Base-by-base conservation (phyloP, 2,888 invertebrate genomes). In the Synanthedon andrenaeformis region DNA sequence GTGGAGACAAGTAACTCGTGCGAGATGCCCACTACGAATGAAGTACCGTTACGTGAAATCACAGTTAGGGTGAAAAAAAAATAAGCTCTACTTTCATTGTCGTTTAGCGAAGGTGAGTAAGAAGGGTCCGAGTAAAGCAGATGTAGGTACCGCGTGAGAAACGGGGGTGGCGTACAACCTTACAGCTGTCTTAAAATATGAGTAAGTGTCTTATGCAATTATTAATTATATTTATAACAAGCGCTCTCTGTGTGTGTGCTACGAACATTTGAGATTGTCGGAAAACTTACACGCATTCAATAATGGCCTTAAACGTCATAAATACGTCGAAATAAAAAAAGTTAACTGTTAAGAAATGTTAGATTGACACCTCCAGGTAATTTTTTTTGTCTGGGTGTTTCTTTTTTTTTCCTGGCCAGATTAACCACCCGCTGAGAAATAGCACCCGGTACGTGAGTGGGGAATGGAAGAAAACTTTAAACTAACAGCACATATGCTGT, bases 71-170 rank as follows among this genome's bases (percentile, higher is more conserved):
- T 56, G 55, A 56, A 56, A 52, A 51, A 48, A 14, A 56, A 56
- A 54, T 54, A 49, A 50, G 41, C 51, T 53, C 52, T 49, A 50
- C 28, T 41, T 35, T 51, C 13, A 41, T 51, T 51, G 41, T n/a
- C 3, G 49, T 42, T 48, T 17, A 49, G 52, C 52, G 52, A 52
- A 52, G 49, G 52, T 56, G 42, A 54, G 54, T 60, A 67, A 62
- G 65, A 62, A 74, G 75, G 74, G 75, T 70, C 70, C 67, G 64
- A 65, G 42, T 48, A 53, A 58, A 62, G 69, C 74, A 74, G 74
- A 73, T 74, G 73, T 63, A 63, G 63, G 65, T 67, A 63, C 54
- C 67, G 69, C 72, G 76, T 76, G 76, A 73, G 78, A 76, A 76
- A 69, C 64, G 73, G 69, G 74, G 74, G 74, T 67, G 72, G 66